Evolutionary conservation across 2,113 vertebrate species (phyloP).

Genomic region (Chroicocephalus ridibundus): DNA sequence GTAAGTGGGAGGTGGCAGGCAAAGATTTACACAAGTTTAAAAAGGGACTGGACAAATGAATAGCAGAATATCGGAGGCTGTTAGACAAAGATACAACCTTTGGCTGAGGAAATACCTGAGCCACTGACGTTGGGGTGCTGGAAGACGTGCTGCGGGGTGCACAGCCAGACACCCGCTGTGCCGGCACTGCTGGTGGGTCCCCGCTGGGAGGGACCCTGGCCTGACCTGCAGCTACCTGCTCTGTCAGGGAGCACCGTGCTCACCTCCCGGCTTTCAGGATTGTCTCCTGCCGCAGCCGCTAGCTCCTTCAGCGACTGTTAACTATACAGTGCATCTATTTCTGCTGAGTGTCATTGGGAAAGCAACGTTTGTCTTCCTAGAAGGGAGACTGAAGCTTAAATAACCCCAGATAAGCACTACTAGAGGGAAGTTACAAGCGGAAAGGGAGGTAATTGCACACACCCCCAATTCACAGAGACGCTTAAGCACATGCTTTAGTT

Average conservation of each 20-base stretch:
- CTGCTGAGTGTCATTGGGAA: background rate
- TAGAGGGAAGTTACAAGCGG: background rate
- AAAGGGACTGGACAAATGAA: background rate
- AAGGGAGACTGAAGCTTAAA: background rate
- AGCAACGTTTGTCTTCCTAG: background rate
- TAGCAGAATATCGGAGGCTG: background rate
- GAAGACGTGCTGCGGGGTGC: too few relatives aligned
- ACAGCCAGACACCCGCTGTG: rapidly evolving
- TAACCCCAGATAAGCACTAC: background rate
- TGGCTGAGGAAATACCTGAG: background rate
- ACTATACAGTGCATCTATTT: background rate
- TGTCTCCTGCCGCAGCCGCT: background rate
- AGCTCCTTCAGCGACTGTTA: rapidly evolving
- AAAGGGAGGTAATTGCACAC: background rate
- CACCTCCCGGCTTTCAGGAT: rapidly evolving
- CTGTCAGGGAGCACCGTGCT: rapidly evolving
- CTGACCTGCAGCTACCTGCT: background rate
- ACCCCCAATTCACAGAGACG: background rate
- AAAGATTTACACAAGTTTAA: background rate
- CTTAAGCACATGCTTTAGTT: background rate
- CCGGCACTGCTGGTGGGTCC: background rate
- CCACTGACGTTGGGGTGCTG: background rate
- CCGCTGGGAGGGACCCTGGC: rapidly evolving
- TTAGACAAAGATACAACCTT: background rate
- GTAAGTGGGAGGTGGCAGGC: background rate